Evolutionary conservation across 2,888 invertebrate genomes (phyloP), one percentile per base, ranked within the genome.

Genomic region (Sphecodes monilicornis): DNA sequence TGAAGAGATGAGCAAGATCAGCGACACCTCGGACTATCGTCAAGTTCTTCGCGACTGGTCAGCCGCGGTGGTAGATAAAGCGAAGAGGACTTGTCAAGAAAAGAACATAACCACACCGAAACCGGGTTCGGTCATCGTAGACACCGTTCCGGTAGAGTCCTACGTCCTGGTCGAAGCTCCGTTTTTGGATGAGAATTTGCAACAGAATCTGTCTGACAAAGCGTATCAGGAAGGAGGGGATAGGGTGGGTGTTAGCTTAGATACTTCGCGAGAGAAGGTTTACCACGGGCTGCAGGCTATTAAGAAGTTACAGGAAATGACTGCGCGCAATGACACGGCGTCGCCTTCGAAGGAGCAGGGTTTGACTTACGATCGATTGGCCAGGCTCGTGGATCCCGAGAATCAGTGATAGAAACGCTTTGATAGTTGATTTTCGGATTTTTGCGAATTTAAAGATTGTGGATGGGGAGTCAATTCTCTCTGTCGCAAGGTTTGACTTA

Each of bases 221-320:
- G 93, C 91, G 4, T 93, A 89, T 76, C 91, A 91, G 76, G 90
- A 93, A 81, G 64, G 79, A 10, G 93, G 93, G n/a, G 93, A 93
- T 66, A 29, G 76, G 3, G 83, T 90, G 16, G 90, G 91, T 5
- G 43, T 81, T 18, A 89, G 91, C 5, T 82, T 93, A 72, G 93
- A 93, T 46, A 91, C 87, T 4, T 85, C 85, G 6, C 87, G 83
- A 26, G 36, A 89, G 79, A 93, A 91, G 78, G 72, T 91, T 39
- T 93, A 87, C 74, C 90, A 74, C 22, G 93, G 93, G 0, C 39
- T 29, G 1, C 57, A 92, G 16, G 93, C 93, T 5, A 36, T 88
- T 22, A 76, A 85, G 41, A 80, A 64, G 71, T 84, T 90, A n/a
- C 78, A 79, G 16, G 16, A 83, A n/a, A 39, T 89, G 46, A n/a